Evolutionary conservation across 2,888 invertebrate species (phyloP), one percentile per base, ranked within the genome.

Genomic region (Serripes groenlandicus): DNA sequence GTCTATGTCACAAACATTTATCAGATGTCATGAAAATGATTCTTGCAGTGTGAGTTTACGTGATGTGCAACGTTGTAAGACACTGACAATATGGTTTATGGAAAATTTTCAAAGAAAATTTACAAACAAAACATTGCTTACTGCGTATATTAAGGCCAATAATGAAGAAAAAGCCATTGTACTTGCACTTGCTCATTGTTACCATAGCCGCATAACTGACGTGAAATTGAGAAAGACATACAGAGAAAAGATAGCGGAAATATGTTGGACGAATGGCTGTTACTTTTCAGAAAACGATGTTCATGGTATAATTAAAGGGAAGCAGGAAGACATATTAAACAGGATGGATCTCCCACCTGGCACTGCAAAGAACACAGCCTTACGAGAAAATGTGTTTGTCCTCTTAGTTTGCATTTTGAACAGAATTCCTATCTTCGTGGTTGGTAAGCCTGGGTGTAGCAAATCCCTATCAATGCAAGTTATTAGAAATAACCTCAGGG

Each of bases 381-480:
- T 91, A 18, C 81, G 78, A 28, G 91, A 91, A 80, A 91, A 91
- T 76, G 90, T 91, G 0, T 91, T 91, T 86, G 88, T 91, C 9
- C 84, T 90, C 1, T 56, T 91, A 4, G 89, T 90, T 9, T 87
- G 90, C 60, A 90, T 91, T 49, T 75, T 90, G 37, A 90, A 88
- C 52, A 83, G 54, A 71, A 88, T 90, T 34, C 91, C 91, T 15
- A 80, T 91, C 3, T 91, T 91, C 79, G 75, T 91, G 4, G 90
- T 91, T 42, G 91, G 91, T 11, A 90, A 91, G 76, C 91, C 91
- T 11, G 91, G 91, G 0, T 91, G 90, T 66, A 90, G 90, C 73
- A 91, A 91, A 58, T 91, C 91, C 11, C 56, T 91, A 21, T 89
- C 91, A 37, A 85, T 91, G 81, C 90, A 90, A 58, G 54, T 90